Evolutionary conservation across 1,140 invertebrate species (phyloP), one percentile per base, ranked within the genome.

Genomic region (Drosophila virilis): DNA sequence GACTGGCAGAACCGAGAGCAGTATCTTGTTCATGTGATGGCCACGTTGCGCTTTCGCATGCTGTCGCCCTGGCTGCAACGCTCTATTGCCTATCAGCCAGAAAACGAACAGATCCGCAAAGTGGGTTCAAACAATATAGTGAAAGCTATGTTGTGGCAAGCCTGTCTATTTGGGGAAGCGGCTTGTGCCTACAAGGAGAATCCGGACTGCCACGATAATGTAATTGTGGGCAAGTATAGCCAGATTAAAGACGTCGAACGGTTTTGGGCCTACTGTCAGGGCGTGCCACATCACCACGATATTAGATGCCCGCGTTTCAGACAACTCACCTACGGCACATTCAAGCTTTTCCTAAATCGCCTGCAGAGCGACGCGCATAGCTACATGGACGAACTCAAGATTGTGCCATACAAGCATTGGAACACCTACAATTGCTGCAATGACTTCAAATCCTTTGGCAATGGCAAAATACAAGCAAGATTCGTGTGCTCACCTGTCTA

Each of bases 211-310:
- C 1, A 2, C n/a, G 50, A 17, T 1, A 38, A 2, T 2, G 6
- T 8, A 4, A 17, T 28, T 0, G 1, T 22, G 6, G 0, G 22
- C 1, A 10, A 15, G 6, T 51, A 9, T 5, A 22, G 8, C 0
- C 6, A n/a, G 3, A 8, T 22, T 0, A 10, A 6, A 6, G 10
- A 46, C 5, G 9, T 40, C 9, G 58, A 79, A 13, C 80, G 80
- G 1, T 22, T 8, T n/a, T 80, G 74, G 74, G 35, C 22, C 4
- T 71, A 15, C 10, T 82, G 79, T 33, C 17, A 3, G 5, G 54
- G 43, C 0, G 48, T 82, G 3, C 42, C 66, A 1, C 80, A 82
- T 55, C 78, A 82, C 33, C 78, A 82, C n/a, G 43, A 68, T 8
- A 0, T 22, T 0, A 9, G 12, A 0, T 82, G 80, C 12, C 42